Evolutionary conservation across 2,113 vertebrate genomes (phyloP), one percentile per base, ranked within the genome.

Genomic region (Mionectes macconnelli): DNA sequence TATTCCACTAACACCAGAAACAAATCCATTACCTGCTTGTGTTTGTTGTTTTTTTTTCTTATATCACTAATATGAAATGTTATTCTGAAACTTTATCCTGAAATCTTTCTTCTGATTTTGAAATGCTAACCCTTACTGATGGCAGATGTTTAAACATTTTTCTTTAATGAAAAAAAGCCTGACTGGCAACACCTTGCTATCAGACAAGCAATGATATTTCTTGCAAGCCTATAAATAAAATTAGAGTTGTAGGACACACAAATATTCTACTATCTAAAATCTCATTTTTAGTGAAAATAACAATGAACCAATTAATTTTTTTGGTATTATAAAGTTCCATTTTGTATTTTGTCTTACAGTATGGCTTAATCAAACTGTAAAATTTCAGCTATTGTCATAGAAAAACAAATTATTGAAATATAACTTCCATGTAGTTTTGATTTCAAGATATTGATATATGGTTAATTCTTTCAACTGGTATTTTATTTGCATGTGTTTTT

Each of bases 1-100:
- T 68, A 10, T 45, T 84, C 12, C 20, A 15, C 21, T 64, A 47
- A 77, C 40, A 37, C 1, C 57, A 45, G 27, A 83, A 84, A 19
- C 1, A 3, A 60, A 44, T 45, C 0, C 47, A 15, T 35, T 69
- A 24, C 33, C 7, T 45, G 8, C 2, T 23, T 14, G 14, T 45
- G 44, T 45, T 45, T 24, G 6, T 17, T 44, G 39, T 39, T 66
- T 49, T 68, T 21, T 47, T 49, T 44, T 5, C 10, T 64, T 19
- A 30, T 53, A 83, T 56, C 22, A 76, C 4, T 76, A 67, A n/a
- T 50, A 55, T 10, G 9, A 86, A 77, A 66, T 39, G 4, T 20
- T 92, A 52, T 83, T 76, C 1, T 73, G 28, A 62, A 69, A 13
- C 45, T 39, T 77, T n/a, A 9, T 74, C 67, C 15, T 82, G 37